Evolutionary conservation across 2,113 vertebrate species (phyloP).

Genomic region (Condylura cristata): DNA sequence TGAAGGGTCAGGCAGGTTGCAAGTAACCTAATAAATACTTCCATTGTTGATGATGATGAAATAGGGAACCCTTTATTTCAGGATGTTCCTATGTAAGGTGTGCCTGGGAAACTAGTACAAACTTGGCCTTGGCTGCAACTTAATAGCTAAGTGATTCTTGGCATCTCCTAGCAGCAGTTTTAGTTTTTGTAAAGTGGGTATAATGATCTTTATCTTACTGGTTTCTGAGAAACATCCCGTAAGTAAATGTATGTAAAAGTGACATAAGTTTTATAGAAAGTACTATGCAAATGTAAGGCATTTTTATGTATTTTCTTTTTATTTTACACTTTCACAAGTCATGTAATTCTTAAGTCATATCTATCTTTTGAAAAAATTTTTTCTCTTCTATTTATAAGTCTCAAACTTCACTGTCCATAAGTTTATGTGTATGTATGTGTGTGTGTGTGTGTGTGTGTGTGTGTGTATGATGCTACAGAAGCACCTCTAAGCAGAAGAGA

Average conservation of each 20-base stretch:
- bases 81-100: background rate
- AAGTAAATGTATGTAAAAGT: constrained; percentile 31
- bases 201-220: background rate
- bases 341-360: constrained; percentile 11
- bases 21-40: background rate
- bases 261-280: background rate
- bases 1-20: background rate
- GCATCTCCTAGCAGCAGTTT: background rate
- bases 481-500: background rate
- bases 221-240: background rate
- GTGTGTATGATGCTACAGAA: background rate
- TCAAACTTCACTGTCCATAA: background rate
- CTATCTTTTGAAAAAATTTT: background rate
- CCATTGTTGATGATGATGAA: background rate
- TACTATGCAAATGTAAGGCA: background rate
- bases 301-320: background rate
- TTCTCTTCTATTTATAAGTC: constrained; percentile 2
- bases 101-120: background rate
- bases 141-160: background rate
- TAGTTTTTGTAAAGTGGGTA: constrained; percentile 15
- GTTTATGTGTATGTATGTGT: background rate
- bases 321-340: background rate
- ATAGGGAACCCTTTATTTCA: background rate
- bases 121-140: background rate
- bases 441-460: background rate